Percentiles rank a stretch among this genome's conserved stretches.
Conservation (phyloP, 2,888 invertebrate genomes). For the Laspeyria flexula region DNA sequence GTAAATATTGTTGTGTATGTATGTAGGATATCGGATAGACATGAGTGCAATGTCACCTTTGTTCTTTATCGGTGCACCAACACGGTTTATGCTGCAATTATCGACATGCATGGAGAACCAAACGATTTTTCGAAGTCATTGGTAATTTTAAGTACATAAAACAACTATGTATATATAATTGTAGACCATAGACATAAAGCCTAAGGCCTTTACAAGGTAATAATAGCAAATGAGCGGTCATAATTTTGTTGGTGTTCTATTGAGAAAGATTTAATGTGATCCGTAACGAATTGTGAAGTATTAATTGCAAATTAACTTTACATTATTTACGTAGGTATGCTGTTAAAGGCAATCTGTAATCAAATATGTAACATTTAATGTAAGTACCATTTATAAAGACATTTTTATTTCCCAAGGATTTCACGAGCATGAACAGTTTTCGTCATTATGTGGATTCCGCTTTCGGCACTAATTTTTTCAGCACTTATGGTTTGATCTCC, state of each 20-base stretch:
- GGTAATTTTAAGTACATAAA: slow-evolving; percentile 24
- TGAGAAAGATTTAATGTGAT: not conserved
- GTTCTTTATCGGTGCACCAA: slow-evolving; percentile 41
- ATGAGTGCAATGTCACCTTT: slow-evolving; percentile 56
- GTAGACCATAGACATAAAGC: slow-evolving; percentile 6
- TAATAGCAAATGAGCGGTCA: slow-evolving; percentile 21
- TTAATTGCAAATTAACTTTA: not conserved
- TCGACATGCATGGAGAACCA: slow-evolving; percentile 11
- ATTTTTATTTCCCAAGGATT: not conserved
- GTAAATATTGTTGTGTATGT: slow-evolving; percentile 14
- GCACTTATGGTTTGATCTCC: no score
- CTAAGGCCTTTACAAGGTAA: slow-evolving; percentile 30
- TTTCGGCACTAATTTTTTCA: no score
- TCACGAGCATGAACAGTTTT: no score
- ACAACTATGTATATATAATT: slow-evolving; percentile 2
- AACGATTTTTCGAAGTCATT: slow-evolving; percentile 23
- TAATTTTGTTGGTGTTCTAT: not conserved
- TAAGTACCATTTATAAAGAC: no score
- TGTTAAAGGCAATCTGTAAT: not conserved
- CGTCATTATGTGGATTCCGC: no score
- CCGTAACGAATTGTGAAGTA: not conserved
- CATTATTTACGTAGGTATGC: not conserved
- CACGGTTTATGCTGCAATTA: slow-evolving; percentile 34
- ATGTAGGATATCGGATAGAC: slow-evolving; percentile 30
- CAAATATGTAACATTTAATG: not conserved